Evolutionary conservation across 2,113 vertebrate genomes (phyloP).

Genomic region (Brienomyrus longianalis): DNA sequence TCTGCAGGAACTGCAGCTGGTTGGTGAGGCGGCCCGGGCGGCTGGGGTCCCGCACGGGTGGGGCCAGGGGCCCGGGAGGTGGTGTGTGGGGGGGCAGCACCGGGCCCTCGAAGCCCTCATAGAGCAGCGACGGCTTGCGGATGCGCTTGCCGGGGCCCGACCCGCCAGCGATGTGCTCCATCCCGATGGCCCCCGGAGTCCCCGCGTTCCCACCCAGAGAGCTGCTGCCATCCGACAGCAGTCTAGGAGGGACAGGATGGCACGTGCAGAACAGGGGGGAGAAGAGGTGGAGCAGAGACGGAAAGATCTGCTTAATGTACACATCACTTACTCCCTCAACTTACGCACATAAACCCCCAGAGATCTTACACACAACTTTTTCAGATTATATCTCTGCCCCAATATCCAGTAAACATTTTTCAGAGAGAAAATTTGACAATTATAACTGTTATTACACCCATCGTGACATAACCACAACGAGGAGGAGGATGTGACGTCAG

Average conservation of each 20-base stretch:
- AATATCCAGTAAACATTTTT: neutral
- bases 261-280: neutral
- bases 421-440: neutral
- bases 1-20: constrained; percentile 87
- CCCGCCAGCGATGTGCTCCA: constrained; percentile 57
- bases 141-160: constrained; percentile 78
- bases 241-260: neutral
- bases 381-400: neutral
- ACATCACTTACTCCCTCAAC: neutral
- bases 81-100: constrained; percentile 68
- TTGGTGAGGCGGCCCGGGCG: constrained; percentile 80
- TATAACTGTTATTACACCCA: neutral
- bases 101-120: constrained; percentile 84
- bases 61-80: constrained; percentile 61
- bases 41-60: constrained; percentile 68
- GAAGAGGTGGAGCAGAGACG: neutral
- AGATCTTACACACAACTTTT: neutral
- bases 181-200: constrained; percentile 43
- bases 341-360: neutral
- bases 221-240: constrained; percentile 34
- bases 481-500: neutral
- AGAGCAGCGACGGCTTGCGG: constrained; percentile 83
- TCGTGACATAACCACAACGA: neutral
- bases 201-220: constrained; percentile 47
- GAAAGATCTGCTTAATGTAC: constrained; percentile 1